phyloP scores from a whole-genome alignment of 2,113 vertebrate genomes.

The Chaenocephalus aceratus region DNA sequence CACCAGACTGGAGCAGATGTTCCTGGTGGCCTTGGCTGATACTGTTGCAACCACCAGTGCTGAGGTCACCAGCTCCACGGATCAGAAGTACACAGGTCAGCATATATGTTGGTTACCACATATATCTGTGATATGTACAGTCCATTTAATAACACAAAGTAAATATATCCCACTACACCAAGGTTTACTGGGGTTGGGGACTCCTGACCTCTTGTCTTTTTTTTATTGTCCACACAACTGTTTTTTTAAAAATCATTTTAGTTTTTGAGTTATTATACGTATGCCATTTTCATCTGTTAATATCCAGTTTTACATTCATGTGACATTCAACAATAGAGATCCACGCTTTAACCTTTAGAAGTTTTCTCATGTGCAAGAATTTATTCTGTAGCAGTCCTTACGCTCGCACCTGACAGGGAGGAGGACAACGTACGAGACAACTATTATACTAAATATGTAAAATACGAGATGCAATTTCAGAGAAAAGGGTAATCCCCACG shows the following conservation, averaged over 20 bases:
- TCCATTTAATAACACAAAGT: neutral
- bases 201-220: neutral
- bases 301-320: neutral
- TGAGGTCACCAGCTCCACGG: slow-evolving; percentile 91
- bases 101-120: neutral
- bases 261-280: neutral
- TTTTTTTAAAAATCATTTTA: neutral
- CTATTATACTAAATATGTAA: too few species aligned
- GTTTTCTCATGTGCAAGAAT: neutral
- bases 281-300: neutral
- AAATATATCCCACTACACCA: neutral
- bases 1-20: slow-evolving; percentile 98
- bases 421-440: neutral
- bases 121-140: neutral
- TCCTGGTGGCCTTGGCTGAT: slow-evolving; percentile 96
- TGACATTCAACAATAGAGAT: too few species aligned
- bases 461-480: too few species aligned
- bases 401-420: neutral
- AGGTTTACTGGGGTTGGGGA: neutral
- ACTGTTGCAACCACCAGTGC: slow-evolving; percentile 96
- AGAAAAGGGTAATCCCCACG: too few species aligned
- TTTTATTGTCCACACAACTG: neutral
- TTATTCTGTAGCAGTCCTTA: neutral
- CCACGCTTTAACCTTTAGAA: neutral
- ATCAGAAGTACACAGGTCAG: slow-evolving; percentile 93